Evolutionary conservation across 2,888 invertebrate genomes (phyloP), one percentile per base, ranked within the genome.

Genomic region (Ochropacha duplaris): DNA sequence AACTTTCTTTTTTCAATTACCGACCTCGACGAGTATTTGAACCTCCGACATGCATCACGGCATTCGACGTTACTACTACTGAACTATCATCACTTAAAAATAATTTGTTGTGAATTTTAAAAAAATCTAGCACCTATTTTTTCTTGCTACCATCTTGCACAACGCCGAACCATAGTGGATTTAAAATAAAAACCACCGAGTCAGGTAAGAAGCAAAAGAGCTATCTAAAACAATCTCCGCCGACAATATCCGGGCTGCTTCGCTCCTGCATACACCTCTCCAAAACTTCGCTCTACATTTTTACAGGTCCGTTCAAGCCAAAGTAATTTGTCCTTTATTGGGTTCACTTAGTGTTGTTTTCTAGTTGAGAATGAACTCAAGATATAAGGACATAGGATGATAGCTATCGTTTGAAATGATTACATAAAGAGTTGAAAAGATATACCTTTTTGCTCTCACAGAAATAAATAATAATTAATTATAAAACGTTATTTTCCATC

Each of bases 191-290:
- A 75, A 74, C 68, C 44, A 44, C 19, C 44, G 19, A 28, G 52
- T 57, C 63, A 71, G 72, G 66, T 67, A 67, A 71, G 59, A 55
- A 66, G 68, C 68, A 74, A 74, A 69, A 78, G 77, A 69, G 71
- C 76, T 81, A 81, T 78, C 82, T 83, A 81, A 84, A 86, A 85
- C 82, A 84, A 86, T 86, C 84, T 86, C 86, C 86, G 80, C 67
- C 57, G 72, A 80, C 76, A 85, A 85, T 86, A 84, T 86, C 86
- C 86, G 84, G 81, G 60, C 63, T 68, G 67, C 68, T 68, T 75
- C 71, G 58, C 65, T 75, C 64, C 67, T 61, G 72, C 72, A 76
- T 78, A 60, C 67, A 65, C 57, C 34, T 63, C 61, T 50, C 56
- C 57, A 62, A 64, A 71, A 68, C 65, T 71, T 68, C 56, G 22